phyloP scores from a whole-genome alignment of 2,113 vertebrate species.

The Trematocara marginatum region DNA sequence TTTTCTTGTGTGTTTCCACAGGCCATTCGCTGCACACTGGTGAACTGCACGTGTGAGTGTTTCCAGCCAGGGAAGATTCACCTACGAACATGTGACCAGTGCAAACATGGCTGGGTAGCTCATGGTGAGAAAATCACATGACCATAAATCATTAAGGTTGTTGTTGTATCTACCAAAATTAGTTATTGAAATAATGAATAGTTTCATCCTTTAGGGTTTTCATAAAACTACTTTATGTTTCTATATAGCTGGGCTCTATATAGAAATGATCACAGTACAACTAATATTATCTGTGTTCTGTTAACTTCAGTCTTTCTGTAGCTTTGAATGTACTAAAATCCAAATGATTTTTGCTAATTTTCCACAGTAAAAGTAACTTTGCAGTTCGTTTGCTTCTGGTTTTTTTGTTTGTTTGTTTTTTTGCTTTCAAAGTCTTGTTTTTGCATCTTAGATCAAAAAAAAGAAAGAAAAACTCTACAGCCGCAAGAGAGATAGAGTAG shows the following conservation, averaged over 20 bases:
- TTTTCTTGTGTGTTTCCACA: constrained; percentile 65
- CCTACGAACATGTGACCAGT: constrained; percentile 97
- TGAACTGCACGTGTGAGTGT: constrained; percentile 98
- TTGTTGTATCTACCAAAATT: background rate
- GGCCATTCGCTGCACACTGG: constrained; percentile 98
- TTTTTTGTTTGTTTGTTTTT: background rate
- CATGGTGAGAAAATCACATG: constrained; percentile 80
- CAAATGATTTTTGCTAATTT: background rate
- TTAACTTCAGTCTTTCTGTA: background rate
- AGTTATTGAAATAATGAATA: background rate
- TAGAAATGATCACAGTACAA: background rate
- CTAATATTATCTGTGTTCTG: background rate
- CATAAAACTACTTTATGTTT: background rate
- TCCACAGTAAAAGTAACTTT: background rate
- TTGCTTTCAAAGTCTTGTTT: constrained; percentile 32
- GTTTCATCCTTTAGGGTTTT: background rate
- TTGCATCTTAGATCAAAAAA: constrained; percentile 29
- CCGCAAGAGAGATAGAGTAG: constrained; percentile 1
- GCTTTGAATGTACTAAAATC: background rate
- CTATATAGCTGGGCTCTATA: background rate
- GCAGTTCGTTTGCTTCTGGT: background rate
- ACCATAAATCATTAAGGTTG: background rate
- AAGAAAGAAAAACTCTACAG: background rate
- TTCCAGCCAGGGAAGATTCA: constrained; percentile 99
- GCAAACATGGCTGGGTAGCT: constrained; percentile 99